Evolutionary conservation across 2,888 invertebrate genomes (phyloP).

Genomic region (Bedellia somnulentella): DNA sequence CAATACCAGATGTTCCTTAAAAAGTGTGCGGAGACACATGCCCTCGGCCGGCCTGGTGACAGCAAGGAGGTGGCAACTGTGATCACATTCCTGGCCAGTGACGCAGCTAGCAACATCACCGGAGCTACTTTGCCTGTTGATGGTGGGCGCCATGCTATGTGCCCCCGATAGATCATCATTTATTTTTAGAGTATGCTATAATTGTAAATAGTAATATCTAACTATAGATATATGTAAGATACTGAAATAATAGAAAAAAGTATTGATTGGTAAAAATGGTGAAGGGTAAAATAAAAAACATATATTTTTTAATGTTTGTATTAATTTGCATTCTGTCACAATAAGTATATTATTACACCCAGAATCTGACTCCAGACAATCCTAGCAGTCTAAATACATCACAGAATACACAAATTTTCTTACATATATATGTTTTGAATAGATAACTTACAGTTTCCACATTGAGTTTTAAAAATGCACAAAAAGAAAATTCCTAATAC

Average conservation of each 20-base stretch:
- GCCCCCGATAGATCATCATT: conserved; percentile 81
- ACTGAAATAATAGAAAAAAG: too few species aligned
- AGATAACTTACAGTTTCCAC: conserved; percentile 3
- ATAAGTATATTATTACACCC: conserved; percentile 44
- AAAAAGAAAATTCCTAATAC: too few species aligned
- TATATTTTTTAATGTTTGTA: conserved; percentile 26
- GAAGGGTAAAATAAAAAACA: conserved; percentile 17
- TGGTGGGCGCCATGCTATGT: conserved; percentile 87
- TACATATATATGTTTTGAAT: conserved; percentile 5
- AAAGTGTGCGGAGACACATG: conserved; percentile 81
- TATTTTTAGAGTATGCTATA: too few species aligned
- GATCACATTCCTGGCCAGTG: conserved; percentile 87
- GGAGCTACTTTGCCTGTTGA: conserved; percentile 83
- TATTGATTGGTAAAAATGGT: too few species aligned
- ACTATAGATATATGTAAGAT: too few species aligned
- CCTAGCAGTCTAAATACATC: conserved; percentile 27
- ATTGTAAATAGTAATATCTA: too few species aligned
- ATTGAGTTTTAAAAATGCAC: too few species aligned
- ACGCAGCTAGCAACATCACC: conserved; percentile 81
- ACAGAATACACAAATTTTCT: conserved; percentile 9
- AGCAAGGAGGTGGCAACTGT: conserved; percentile 83
- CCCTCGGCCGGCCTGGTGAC: conserved; percentile 83
- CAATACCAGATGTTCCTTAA: conserved; percentile 81
- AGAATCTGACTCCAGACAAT: conserved; percentile 35
- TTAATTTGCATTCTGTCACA: conserved; percentile 50